Evolutionary conservation across 1,140 invertebrate species (phyloP).

Genomic region (Semibalanus balanoides): DNA sequence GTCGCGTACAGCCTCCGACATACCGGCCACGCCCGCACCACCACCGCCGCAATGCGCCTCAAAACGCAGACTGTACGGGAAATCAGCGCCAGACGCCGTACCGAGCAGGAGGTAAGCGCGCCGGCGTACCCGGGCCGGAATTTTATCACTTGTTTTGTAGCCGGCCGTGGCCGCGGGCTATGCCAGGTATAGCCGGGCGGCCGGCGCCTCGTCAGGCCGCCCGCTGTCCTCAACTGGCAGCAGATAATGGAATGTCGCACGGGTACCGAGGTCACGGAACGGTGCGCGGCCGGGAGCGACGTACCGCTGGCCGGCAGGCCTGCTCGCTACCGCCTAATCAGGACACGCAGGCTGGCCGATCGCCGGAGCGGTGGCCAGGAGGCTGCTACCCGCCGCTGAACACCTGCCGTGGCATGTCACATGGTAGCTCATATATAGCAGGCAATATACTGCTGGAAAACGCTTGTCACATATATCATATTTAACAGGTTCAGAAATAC

Average conservation of each 20-base stretch:
- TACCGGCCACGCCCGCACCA: background rate
- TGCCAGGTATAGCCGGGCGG: background rate
- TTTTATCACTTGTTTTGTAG: slow-evolving; percentile 2
- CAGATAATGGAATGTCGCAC: background rate
- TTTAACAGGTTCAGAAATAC: no score
- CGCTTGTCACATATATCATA: no score
- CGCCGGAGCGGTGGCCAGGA: background rate
- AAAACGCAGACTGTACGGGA: background rate
- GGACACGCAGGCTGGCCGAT: background rate
- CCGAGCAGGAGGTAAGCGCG: no score
- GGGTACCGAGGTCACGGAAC: background rate
- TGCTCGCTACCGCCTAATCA: background rate
- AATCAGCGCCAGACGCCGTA: background rate
- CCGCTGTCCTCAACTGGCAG: background rate
- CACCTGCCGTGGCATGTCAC: no score
- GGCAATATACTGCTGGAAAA: no score
- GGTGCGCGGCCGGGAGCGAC: no score
- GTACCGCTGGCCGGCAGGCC: no score
- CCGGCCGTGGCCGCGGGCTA: no score
- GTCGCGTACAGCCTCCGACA: background rate
- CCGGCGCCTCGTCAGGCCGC: no score
- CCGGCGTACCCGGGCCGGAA: background rate
- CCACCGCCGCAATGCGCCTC: background rate
- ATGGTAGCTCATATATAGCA: no score
- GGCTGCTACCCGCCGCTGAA: no score